These are phyloP conservation scores for Tokudaia muenninki DNA, from an alignment of 2,797 vertebrate species.

Conservation along the genomic window DNA sequence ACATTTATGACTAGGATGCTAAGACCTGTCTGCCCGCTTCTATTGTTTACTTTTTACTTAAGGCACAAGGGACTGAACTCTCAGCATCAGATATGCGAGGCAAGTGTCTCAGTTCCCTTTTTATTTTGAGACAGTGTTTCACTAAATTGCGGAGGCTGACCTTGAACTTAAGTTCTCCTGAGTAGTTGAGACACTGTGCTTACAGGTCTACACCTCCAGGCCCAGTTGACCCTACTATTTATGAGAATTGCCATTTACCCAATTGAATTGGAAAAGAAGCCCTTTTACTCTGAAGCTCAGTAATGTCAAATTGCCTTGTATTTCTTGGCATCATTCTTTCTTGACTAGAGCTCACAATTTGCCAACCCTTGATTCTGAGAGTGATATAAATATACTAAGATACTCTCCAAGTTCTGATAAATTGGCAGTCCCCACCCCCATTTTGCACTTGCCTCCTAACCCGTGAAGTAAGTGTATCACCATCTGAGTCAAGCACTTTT, in stretches of 20 bases:
- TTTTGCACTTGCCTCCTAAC: not conserved
- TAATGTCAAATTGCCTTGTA: not conserved
- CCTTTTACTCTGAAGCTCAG: not conserved
- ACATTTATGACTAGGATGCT: not conserved
- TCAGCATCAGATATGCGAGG: not conserved
- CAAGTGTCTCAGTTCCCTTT: not conserved
- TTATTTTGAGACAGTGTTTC: not conserved
- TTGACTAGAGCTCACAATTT: conserved; percentile 24
- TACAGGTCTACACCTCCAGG: too few relatives aligned
- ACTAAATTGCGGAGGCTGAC: not conserved
- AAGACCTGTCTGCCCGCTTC: not conserved
- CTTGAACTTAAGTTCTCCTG: not conserved
- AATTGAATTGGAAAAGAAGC: conserved; percentile 30
- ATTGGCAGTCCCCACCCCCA: not conserved
- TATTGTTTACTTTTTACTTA: not conserved
- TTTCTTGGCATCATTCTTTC: not conserved
- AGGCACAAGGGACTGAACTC: not conserved
- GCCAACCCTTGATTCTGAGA: not conserved
- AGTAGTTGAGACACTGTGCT: not conserved
- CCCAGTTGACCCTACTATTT: not conserved
- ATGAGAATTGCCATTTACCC: not conserved
- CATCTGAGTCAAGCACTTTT: not conserved
- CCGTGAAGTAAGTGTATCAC: not conserved
- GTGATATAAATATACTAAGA: not conserved
- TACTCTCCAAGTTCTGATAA: not conserved